Base-by-base conservation (phyloP, 2,113 vertebrate genomes). In the Potamarius usumacintae region DNA sequence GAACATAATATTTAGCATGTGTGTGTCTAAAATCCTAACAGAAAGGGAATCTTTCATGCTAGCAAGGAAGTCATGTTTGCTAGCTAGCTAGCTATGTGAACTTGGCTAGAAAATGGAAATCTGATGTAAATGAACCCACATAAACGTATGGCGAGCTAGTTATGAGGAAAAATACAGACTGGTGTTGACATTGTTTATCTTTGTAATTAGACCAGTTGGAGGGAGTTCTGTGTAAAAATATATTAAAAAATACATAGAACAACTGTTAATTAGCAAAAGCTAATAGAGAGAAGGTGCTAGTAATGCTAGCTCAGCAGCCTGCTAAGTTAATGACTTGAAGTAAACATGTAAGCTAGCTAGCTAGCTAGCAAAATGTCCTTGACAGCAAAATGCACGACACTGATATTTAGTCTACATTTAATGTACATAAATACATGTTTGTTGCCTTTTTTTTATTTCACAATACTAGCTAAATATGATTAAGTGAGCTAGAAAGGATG, bases 31-130 rank as follows among this genome's bases (percentile, higher is more conserved):
- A 53, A 58, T 17, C 17, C 27, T 18, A 58, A 81, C 9, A 55
- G 17, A 81, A 60, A 60, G 1, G 9, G 17, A 0, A 22, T 42
- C 15, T 79, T 30, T 6, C 48, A 50, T 77, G 48, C 48, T 53
- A 77, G 74, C 48, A 53, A 76, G 71, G 69, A 52, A 78, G 50
- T n/a, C 50, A n/a, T 78, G 25, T 27, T 78, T 55, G 48, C 76
- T 78, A 52, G 72, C 22, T 25, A 52, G 72, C 2, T 48, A 25
- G 72, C 72, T 52, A 12, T 18, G 12, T 50, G 52, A 53, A 52
- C 48, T 52, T 25, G 48, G 22, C 74, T 15, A 77, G 50, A 53
- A 77, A 77, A 52, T 52, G 18, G 5, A 76, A 72, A 72, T 34
- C 30, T 10, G 12, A 50, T 50, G 34, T 25, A 76, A 76, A 76